phyloP scores from a whole-genome alignment of 2,113 vertebrate species.

The Castor canadensis region DNA sequence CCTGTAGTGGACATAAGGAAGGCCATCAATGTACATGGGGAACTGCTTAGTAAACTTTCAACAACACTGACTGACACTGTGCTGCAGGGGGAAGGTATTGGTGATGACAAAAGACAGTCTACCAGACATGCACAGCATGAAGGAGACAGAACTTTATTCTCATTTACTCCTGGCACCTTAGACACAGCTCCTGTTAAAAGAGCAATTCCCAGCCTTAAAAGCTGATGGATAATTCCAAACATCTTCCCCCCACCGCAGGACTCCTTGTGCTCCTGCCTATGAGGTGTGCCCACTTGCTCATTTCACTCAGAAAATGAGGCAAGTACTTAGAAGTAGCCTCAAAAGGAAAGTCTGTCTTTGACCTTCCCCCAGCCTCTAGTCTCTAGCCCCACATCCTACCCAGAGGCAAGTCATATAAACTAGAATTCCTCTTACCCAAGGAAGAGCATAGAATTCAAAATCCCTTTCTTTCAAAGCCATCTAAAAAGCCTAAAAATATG shows the following conservation, averaged over 20 bases:
- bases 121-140: background rate
- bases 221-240: background rate
- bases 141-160: background rate
- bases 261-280: background rate
- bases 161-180: rapidly evolving
- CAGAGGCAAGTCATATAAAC: too few species aligned
- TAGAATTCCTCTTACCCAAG: background rate
- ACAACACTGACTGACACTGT: rapidly evolving
- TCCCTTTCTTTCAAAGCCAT: background rate
- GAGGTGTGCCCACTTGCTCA: background rate
- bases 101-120: background rate
- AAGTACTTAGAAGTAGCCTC: background rate
- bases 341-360: background rate
- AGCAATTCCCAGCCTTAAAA: too few species aligned
- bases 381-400: too few species aligned
- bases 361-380: background rate
- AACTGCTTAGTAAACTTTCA: too few species aligned
- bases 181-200: too few species aligned
- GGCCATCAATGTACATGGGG: background rate
- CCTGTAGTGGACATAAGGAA: background rate
- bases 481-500: too few species aligned
- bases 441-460: background rate
- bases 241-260: rapidly evolving
- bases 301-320: background rate
- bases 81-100: rapidly evolving